Percentiles rank a stretch among this genome's conserved stretches.
phyloP scores from a whole-genome alignment of 2,888 invertebrate genomes.

The Zhengitettix transpicula region DNA sequence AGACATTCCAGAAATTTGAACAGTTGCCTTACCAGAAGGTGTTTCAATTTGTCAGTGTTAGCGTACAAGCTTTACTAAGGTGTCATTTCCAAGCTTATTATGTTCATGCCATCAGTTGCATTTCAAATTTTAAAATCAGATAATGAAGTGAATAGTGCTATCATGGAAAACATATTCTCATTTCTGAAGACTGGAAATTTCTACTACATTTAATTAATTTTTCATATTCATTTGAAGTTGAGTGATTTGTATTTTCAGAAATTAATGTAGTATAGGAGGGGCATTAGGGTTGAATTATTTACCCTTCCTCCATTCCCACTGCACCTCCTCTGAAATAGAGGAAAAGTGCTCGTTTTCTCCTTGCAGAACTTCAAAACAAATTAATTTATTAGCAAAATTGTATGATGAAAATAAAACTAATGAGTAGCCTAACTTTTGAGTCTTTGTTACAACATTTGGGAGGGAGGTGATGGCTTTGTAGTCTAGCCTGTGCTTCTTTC shows the following conservation, averaged over 20 bases:
- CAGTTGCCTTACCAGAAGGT: constrained; percentile 14
- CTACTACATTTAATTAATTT: constrained; percentile 11
- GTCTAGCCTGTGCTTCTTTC: background rate
- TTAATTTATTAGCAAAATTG: background rate
- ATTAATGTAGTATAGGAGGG: no score
- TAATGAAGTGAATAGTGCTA: constrained; percentile 7
- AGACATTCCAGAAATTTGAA: constrained; percentile 14
- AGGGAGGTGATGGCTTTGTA: background rate
- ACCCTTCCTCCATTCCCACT: no score
- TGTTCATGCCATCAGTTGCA: constrained; percentile 14
- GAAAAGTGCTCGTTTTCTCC: no score
- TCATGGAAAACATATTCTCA: constrained; percentile 13
- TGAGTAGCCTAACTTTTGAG: background rate
- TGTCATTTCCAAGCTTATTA: constrained; percentile 13
- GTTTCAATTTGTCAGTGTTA: constrained; percentile 4
- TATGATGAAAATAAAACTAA: background rate
- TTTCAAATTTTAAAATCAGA: constrained; percentile 13
- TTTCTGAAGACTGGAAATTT: constrained; percentile 12
- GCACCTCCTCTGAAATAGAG: no score
- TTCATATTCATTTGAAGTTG: constrained; percentile 4
- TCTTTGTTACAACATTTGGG: background rate
- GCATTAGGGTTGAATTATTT: no score
- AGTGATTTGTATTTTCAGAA: no score
- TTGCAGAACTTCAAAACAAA: constrained; percentile 5
- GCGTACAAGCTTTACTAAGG: background rate